Evolutionary conservation across 2,888 invertebrate genomes (phyloP).

Genomic region (Nasonia oneida): DNA sequence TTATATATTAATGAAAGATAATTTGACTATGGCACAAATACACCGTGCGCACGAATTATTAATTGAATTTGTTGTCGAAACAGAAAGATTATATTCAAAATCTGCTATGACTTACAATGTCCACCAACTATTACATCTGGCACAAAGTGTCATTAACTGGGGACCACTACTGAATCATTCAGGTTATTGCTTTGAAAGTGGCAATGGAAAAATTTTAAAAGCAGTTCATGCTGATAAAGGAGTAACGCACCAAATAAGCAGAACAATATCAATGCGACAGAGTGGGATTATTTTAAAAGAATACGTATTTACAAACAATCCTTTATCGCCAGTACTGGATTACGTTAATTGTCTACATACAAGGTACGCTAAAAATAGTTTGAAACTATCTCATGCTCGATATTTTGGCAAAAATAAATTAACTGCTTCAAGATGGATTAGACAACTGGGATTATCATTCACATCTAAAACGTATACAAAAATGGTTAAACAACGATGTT

Average conservation of each 20-base stretch:
- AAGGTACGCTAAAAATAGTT: background rate
- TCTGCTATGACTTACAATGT: constrained; percentile 54
- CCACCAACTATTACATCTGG: constrained; percentile 42
- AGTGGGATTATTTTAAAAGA: background rate
- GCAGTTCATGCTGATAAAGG: constrained; percentile 25
- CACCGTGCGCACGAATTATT: background rate
- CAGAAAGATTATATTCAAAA: constrained; percentile 51
- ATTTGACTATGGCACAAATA: background rate
- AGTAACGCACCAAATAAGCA: too few species aligned
- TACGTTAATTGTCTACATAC: too few species aligned
- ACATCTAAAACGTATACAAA: background rate
- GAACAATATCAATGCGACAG: background rate
- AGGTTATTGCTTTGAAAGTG: constrained; percentile 50
- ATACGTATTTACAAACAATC: background rate
- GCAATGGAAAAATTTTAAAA: constrained; percentile 29
- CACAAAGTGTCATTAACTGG: constrained; percentile 20
- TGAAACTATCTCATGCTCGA: background rate
- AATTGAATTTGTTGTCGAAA: constrained; percentile 51
- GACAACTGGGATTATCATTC: background rate
- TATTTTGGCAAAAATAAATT: constrained; percentile 10
- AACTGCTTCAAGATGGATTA: background rate
- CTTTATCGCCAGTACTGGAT: too few species aligned
- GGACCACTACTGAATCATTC: constrained; percentile 18
- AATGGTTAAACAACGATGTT: constrained; percentile 15
- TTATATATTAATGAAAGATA: constrained; percentile 7